Evolutionary conservation across 2,888 invertebrate genomes (phyloP).

Genomic region (Athrips mouffetella): DNA sequence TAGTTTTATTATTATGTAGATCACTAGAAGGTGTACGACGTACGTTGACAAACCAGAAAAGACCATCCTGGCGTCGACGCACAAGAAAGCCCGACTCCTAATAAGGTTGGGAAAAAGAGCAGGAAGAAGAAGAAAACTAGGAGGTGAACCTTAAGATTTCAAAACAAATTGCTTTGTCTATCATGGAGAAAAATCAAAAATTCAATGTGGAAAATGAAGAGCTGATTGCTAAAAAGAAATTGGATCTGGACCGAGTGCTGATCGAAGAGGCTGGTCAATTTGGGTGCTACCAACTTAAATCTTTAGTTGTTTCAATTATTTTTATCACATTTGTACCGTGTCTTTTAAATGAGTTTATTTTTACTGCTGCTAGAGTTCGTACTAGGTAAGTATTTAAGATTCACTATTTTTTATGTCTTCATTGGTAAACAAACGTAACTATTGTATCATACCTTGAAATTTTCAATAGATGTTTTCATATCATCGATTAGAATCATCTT

Average conservation of each 20-base stretch:
- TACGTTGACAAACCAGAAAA: too few species aligned
- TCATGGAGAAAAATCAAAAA: neutral
- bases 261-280: conserved; percentile 63
- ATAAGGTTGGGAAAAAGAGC: too few species aligned
- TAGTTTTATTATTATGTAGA: too few species aligned
- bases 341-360: conserved; percentile 66
- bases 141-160: neutral
- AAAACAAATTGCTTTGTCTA: neutral
- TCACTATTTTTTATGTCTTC: too few species aligned
- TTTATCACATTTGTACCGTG: conserved; percentile 65
- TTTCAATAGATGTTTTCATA: too few species aligned
- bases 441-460: too few species aligned
- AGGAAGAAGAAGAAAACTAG: neutral
- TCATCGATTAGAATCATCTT: too few species aligned
- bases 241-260: conserved; percentile 60
- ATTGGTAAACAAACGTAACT: too few species aligned
- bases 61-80: too few species aligned
- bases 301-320: conserved; percentile 64
- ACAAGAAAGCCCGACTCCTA: too few species aligned
- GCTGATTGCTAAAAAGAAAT: neutral
- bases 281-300: conserved; percentile 58
- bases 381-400: conserved; percentile 49
- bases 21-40: too few species aligned
- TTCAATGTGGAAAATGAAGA: neutral
- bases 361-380: conserved; percentile 63